Base-by-base conservation (phyloP, 1,140 invertebrate genomes). In the Archegozetes longisetosus region DNA sequence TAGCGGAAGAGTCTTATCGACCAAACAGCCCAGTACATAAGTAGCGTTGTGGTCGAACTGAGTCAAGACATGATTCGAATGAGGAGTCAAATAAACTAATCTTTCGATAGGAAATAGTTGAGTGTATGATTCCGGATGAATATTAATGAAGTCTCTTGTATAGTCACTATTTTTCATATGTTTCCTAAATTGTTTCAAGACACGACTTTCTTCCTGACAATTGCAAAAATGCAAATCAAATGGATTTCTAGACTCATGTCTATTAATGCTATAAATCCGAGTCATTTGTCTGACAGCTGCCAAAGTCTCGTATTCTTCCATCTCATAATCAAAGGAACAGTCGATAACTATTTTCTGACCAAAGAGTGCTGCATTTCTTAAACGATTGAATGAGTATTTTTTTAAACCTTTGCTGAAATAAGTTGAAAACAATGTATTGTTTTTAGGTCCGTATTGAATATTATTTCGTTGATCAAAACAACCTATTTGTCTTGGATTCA, bases 1-100 rank as follows among this genome's bases (percentile, higher is more conserved):
- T 50, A 47, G 49, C n/a, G 26, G 49, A 2, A 40, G 26, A 26
- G 58, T 78, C 70, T 84, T 89, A 69, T 92, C 88, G 48, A 92
- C 58, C 23, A 60, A 55, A 25, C 50, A 50, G 29, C 58, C 58
- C n/a, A 60, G 22, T 28, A 60, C 54, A 54, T 60, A 60, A 9
- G 28, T 6, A 40, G 58, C 58, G 24, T 53, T 24, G 12, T 24
- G 52, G 26, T 60, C 58, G n/a, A 32, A 60, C 24, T 32, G 24
- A 1, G 14, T 6, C 50, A 60, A 23, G 1, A 54, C 1, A 25
- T 53, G 28, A 17, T 26, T 24, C 9, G 58, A 23, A 48, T 60
- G 50, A 1, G 58, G 58, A n/a, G 26, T 53, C n/a, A 60, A 27
- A 29, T 60, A 60, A 26, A 60, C 28, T 1, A 60, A 28, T 17